Evolutionary conservation across 2,113 vertebrate species (phyloP).

Genomic region (Xiphophorus couchianus): DNA sequence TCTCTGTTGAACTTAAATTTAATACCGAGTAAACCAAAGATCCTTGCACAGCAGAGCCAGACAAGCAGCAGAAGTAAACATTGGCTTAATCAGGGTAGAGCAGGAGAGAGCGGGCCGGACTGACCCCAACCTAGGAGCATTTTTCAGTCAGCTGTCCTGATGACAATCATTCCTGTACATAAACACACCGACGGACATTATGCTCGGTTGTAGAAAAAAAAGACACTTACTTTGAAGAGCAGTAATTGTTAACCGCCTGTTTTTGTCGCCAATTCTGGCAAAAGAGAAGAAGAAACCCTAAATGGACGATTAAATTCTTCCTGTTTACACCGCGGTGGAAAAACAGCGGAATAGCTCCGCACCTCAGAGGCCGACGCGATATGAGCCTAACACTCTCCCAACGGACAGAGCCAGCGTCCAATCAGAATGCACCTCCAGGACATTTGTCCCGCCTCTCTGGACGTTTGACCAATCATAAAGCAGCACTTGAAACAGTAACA

Average conservation of each 20-base stretch:
- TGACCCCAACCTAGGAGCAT: slow-evolving; percentile 18
- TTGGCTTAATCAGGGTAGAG: neutral
- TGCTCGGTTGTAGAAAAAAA: neutral
- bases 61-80: neutral
- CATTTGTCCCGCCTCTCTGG: neutral
- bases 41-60: neutral
- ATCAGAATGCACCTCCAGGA: fast-evolving
- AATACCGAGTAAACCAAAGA: neutral
- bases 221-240: neutral
- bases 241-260: too few relatives aligned
- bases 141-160: slow-evolving; percentile 3
- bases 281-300: neutral
- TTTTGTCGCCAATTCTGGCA: neutral
- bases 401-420: too few relatives aligned
- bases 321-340: neutral
- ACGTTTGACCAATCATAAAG: slow-evolving; percentile 12
- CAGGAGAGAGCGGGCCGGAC: neutral
- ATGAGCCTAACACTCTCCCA: fast-evolving
- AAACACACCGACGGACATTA: neutral
- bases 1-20: neutral
- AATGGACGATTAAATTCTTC: neutral
- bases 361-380: too few relatives aligned
- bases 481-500: fast-evolving
- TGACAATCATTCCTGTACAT: neutral
- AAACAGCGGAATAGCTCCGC: neutral